Base-by-base conservation (phyloP, 2,113 vertebrate genomes). In the Turnix velox region DNA sequence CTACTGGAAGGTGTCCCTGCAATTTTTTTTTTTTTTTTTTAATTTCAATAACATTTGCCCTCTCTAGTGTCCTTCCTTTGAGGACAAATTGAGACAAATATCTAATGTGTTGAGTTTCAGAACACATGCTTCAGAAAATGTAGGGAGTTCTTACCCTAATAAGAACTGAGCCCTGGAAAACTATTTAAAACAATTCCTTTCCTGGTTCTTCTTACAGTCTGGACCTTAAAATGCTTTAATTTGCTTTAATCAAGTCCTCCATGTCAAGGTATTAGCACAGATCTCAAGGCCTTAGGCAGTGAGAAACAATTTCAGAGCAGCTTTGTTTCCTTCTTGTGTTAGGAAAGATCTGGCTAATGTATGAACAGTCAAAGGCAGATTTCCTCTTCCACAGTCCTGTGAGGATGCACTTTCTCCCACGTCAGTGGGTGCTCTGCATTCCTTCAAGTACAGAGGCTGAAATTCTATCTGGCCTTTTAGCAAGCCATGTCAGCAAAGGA, bases 381-480 rank as follows among this genome's bases (percentile, higher is more conserved):
- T 78, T 92, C 72, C 35, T 87, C 39, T 52, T 71, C 46, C 57
- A 12, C 8, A 28, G 28, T 49, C 61, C 61, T 57, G 2, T 25
- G 59, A 61, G 84, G 90, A 88, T 51, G 61, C 61, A 82, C 78
- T 63, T 90, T 88, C 78, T 87, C 65, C 66, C 46, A 45, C 78
- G 92, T 86, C 84, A 88, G 73, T 39, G 66, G 68, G 30, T 74
- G 83, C 43, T 88, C 76, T 93, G 63, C 35, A 46, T 86, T 96
- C 42, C 59, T 90, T 94, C 80, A 94, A 88, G 46, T 4, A 13
- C 59, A 55, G 28, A 30, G 51, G 61, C 51, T 88, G 86, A 86
- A 94, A 81, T 87, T 74, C 82, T 90, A 27, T 75, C 75, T 73
- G 82, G 74, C 81, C 82, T 83, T 92, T 84, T 83, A 81, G 66